A percentile compares a stretch with the other conserved stretches of the same genome.
Conservation (phyloP, 2,113 vertebrate genomes). For the Cygnus atratus region DNA sequence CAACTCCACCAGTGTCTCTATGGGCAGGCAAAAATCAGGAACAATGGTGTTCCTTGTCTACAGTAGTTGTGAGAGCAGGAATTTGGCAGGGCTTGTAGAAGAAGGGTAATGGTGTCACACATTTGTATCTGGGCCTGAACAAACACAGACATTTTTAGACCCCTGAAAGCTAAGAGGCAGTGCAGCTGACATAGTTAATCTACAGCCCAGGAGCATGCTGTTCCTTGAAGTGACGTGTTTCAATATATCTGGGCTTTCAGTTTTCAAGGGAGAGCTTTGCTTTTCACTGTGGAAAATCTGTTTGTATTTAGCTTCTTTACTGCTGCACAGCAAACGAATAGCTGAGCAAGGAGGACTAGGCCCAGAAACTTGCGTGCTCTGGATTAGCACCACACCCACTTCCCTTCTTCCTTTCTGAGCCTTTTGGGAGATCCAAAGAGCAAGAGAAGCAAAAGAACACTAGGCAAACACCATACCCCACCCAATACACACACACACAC, state of each 20-base stretch:
- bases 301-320: background rate
- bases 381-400: background rate
- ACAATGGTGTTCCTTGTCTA: rapidly evolving
- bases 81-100: background rate
- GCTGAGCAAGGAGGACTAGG: background rate
- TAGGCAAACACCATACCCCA: background rate
- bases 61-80: background rate
- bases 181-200: background rate
- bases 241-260: background rate
- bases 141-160: rapidly evolving
- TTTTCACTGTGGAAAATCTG: background rate
- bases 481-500: rapidly evolving
- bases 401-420: background rate
- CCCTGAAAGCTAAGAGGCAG: background rate
- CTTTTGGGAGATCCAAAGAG: background rate
- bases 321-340: background rate
- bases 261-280: background rate
- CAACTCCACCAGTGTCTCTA: rapidly evolving
- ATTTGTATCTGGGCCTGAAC: rapidly evolving
- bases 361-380: rapidly evolving
- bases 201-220: rapidly evolving
- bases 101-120: background rate
- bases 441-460: background rate
- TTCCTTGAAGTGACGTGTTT: background rate
- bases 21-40: background rate